Base-by-base conservation (phyloP, 30 jellyfish, hydroid and myxozoan genomes). In the Aurelia sp. region DNA sequence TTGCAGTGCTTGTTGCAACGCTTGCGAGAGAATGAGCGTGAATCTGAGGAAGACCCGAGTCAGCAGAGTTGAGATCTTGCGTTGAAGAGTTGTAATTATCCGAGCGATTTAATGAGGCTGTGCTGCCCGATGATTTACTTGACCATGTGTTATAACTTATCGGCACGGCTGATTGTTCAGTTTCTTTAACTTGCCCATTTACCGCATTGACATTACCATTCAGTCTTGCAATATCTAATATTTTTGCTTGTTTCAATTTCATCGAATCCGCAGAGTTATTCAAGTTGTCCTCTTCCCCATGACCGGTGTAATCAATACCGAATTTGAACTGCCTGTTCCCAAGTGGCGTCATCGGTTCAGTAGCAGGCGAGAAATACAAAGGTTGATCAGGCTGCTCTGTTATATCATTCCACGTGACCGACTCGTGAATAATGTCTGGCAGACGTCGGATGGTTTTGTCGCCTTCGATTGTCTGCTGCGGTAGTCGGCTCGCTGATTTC, bases 291-390 rank as follows among this genome's bases (percentile, higher is more conserved):
- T 72, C 86, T 19, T 76, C 66, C 40, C 44, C 66, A 27, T 33
- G 33, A 33, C 19, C 48, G 23, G 64, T 40, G 44, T 17, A 58
- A 6, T 62, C 86, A 41, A 84, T 23, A 18, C 87, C 82, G 37
- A 84, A 84, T 37, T 73, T 72, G 75, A 84, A 84, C 27, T 72
- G 76, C 44, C 93, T 59, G 57, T 84, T 84, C 27, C 93, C 87
- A 5, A 84, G 76, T 41, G 93, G 93, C 62, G 93, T 84, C 93
- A 84, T 84, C 22, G 93, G 93, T 48, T 84, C 93, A 2, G 93
- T 84, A 3, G 93, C 93, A 1, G 93, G 93, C 65, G 93, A 84
- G 55, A 84, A 84, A 30, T 84, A 84, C 8, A 84, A 73, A 2
- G 93, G 93, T 58, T 84, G 81, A 44, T 84, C 82, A 41, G 81